Base-by-base conservation (phyloP, 1,140 invertebrate species). In the Procambarus clarkii region DNA sequence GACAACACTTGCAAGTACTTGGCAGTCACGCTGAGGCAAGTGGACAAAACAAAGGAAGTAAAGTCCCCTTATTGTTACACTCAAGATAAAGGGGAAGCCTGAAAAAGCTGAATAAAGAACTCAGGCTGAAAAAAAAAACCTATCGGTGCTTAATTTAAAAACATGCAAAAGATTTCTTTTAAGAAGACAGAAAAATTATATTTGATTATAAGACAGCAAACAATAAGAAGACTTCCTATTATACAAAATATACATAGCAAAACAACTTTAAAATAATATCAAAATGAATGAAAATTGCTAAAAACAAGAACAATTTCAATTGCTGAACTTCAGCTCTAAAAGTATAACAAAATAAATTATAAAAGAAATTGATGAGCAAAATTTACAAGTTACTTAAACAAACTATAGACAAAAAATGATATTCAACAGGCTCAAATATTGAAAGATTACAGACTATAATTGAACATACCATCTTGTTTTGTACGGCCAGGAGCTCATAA, bases 401-500 rank as follows among this genome's bases (percentile, higher is more conserved):
- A 54, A 9, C 74, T 85, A 85, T 69, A 48, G 48, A 48, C 3
- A 79, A 58, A 58, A 64, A 11, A 64, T 18, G 4, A 64, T 64
- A 54, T 1, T 44, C 13, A 78, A 78, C 13, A 78, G 18, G 44
- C 11, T 60, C 21, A 85, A 15, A 85, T 3, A 85, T 11, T 69
- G 18, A 84, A 60, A 69, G 45, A 18, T 46, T 18, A 46, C n/a
- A 85, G 5, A 74, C 48, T 46, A 21, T n/a, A 18, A 58, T 54
- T 21, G 58, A 81, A 88, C 87, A 80, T 54, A 88, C 87, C 87
- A 81, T 88, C 48, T 54, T 82, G 24, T 88, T 88, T 88, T 88
- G 87, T 71, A 88, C 78, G 24, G 78, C 80, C 60, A 88, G 80
- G 34, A 82, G 58, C 64, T 88, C 79, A 78, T 82, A 88, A 54